Evolutionary conservation across 2,888 invertebrate genomes (phyloP).

Genomic region (Halictus quadricinctus): DNA sequence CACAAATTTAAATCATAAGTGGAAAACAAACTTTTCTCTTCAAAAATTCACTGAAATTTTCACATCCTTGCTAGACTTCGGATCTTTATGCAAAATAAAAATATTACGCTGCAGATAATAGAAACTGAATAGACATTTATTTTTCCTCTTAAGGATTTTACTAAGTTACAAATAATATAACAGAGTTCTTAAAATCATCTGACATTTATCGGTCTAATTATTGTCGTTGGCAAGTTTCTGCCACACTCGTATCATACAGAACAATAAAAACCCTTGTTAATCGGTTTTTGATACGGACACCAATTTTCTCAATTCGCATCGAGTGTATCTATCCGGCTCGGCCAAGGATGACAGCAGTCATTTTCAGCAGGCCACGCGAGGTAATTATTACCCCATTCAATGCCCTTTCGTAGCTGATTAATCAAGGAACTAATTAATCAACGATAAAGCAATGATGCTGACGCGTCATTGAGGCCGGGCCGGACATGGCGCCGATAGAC

Average conservation of each 20-base stretch:
- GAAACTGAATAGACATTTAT: too few relatives aligned
- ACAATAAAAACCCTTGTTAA: neutral
- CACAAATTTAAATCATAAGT: neutral
- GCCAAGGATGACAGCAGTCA: constrained; percentile 15
- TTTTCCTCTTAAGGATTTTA: too few relatives aligned
- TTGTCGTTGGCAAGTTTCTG: neutral
- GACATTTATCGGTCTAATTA: too few relatives aligned
- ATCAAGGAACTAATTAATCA: constrained; percentile 61
- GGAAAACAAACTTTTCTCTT: neutral
- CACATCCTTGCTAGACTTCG: too few relatives aligned
- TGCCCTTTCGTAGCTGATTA: constrained; percentile 35
- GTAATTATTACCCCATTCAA: constrained; percentile 40
- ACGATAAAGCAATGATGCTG: constrained; percentile 46
- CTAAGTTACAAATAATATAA: too few relatives aligned
- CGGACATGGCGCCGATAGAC: constrained; percentile 32
- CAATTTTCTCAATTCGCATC: constrained; percentile 12
- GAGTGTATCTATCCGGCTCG: neutral
- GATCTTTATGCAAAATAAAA: too few relatives aligned
- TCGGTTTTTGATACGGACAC: neutral
- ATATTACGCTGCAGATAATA: too few relatives aligned
- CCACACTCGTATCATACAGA: neutral
- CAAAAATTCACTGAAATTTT: neutral
- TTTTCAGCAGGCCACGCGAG: neutral
- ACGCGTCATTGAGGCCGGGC: constrained; percentile 37
- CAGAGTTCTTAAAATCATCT: too few relatives aligned